These are phyloP conservation scores for Ochropleura plecta DNA, from an alignment of 2,888 invertebrate species.

Conservation along the genomic window DNA sequence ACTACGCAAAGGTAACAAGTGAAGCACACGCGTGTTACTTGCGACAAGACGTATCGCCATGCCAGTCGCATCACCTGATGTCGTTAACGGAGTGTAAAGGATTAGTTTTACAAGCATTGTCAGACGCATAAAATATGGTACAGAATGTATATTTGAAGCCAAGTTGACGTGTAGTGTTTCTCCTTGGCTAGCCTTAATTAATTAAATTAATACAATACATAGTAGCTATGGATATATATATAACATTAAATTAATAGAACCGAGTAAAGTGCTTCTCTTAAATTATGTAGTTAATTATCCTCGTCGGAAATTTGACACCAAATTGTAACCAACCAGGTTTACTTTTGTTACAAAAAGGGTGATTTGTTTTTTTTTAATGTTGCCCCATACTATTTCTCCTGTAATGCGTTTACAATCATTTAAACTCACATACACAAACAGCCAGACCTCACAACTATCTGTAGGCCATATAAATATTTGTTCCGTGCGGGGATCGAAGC, in stretches of 20 bases:
- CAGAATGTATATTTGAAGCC: slow-evolving; percentile 16
- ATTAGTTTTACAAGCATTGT: slow-evolving; percentile 71
- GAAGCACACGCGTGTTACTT: background rate
- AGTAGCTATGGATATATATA: background rate
- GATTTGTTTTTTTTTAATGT: background rate
- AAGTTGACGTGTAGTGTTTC: slow-evolving; percentile 24
- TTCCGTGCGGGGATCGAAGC: too few species aligned
- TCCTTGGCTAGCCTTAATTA: slow-evolving; percentile 11
- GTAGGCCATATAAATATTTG: too few species aligned
- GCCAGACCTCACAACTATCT: too few species aligned
- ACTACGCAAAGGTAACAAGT: background rate
- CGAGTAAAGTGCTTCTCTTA: background rate
- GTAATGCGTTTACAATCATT: too few species aligned
- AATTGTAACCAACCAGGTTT: background rate
- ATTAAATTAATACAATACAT: background rate
- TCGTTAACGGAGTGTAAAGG: slow-evolving; percentile 2
- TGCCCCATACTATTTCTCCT: too few species aligned
- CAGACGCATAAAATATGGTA: slow-evolving; percentile 76
- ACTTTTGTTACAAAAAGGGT: background rate
- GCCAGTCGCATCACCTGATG: background rate
- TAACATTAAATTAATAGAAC: background rate
- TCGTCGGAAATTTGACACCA: background rate
- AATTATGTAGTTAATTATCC: slow-evolving; percentile 12
- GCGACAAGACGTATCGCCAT: background rate
- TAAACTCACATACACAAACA: too few species aligned